These are phyloP conservation scores for Enteromius thamalakanensis DNA, from an alignment of 2,797 vertebrate genomes.

Conservation along the genomic window DNA sequence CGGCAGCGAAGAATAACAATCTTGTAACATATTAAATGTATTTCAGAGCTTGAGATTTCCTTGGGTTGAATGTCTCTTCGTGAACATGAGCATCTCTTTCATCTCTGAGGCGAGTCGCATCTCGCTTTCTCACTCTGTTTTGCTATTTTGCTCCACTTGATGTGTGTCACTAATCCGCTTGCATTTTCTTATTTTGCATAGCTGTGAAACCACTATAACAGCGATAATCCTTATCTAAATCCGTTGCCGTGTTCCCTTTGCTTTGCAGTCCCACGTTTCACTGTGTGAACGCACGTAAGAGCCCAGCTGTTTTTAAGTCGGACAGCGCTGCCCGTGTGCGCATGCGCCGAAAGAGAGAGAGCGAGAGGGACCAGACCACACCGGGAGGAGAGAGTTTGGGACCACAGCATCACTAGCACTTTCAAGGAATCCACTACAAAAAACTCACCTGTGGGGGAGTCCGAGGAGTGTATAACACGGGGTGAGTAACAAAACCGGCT, in stretches of 20 bases:
- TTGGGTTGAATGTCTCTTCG: constrained; percentile 15
- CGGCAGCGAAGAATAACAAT: neutral
- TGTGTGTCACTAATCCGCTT: constrained; percentile 57
- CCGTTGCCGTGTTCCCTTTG: constrained; percentile 36
- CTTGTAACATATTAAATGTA: neutral
- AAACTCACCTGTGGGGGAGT: neutral
- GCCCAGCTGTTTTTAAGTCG: constrained; percentile 53
- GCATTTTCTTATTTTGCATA: constrained; percentile 55
- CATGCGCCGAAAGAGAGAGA: constrained; percentile 14
- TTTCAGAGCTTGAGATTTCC: constrained; percentile 9
- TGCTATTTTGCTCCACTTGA: constrained; percentile 46
- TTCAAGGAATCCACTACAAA: constrained; percentile 3
- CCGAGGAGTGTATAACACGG: no score
- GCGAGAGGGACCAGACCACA: constrained; percentile 10
- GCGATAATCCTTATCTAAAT: constrained; percentile 58
- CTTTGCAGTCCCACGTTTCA: constrained; percentile 53
- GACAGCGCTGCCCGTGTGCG: constrained; percentile 5
- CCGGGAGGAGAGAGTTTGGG: constrained; percentile 1
- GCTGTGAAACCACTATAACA: constrained; percentile 52
- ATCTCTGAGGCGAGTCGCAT: constrained; percentile 41
- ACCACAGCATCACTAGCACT: constrained; percentile 7
- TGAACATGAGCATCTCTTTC: constrained; percentile 38
- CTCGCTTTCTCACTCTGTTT: constrained; percentile 43
- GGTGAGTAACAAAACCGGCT: neutral
- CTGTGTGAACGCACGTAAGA: constrained; percentile 63